Evolutionary conservation across 2,113 vertebrate species (phyloP).

Genomic region (Saimiri boliviensis): DNA sequence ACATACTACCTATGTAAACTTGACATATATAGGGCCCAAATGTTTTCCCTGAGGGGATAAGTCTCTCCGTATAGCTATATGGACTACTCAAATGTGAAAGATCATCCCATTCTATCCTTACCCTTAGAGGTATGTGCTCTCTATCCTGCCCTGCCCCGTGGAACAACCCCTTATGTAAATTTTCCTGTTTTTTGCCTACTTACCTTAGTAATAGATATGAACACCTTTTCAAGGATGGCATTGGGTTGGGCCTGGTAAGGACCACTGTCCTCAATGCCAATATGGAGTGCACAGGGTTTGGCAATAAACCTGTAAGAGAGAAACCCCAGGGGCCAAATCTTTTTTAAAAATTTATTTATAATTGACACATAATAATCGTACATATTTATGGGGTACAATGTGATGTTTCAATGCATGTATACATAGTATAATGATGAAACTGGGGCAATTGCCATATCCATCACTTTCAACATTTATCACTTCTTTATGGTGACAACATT

Average conservation of each 20-base stretch:
- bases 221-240: constrained; percentile 97
- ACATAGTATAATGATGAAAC: not conserved
- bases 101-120: not conserved
- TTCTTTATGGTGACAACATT: not conserved
- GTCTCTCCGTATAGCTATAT: not conserved
- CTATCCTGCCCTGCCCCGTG: not conserved
- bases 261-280: constrained; percentile 89
- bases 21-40: constrained; percentile 1
- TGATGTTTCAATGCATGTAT: not conserved
- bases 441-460: not conserved
- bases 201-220: constrained; percentile 96
- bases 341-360: not conserved
- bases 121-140: not conserved
- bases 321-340: constrained; percentile 59
- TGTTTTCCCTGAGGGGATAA: not conserved
- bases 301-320: constrained; percentile 92
- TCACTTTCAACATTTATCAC: not conserved
- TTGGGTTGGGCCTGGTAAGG: constrained; percentile 90
- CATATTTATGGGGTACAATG: not conserved
- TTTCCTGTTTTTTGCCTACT: constrained; percentile 58
- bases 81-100: not conserved
- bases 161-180: not conserved
- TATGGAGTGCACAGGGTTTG: constrained; percentile 88
- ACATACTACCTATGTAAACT: not conserved
- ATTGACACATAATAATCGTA: not conserved